phyloP scores from a whole-genome alignment of 2,113 vertebrate species.

The Clinocottus analis region DNA sequence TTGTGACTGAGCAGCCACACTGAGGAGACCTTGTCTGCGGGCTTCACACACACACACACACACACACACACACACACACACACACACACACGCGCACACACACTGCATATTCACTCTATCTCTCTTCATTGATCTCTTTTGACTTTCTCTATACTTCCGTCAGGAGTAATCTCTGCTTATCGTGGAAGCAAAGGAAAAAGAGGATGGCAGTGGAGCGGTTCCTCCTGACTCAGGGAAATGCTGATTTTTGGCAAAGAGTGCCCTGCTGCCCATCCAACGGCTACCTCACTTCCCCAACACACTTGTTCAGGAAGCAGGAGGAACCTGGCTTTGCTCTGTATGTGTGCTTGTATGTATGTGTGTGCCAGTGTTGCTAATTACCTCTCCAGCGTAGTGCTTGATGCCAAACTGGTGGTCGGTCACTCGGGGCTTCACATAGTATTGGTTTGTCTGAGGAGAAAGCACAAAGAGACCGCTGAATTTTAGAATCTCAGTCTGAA shows the following conservation, averaged over 20 bases:
- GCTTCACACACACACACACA: constrained; percentile 27
- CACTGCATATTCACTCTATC: constrained; percentile 10
- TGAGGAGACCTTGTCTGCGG: constrained; percentile 73
- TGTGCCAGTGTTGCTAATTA: constrained; percentile 70
- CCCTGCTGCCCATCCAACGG: constrained; percentile 22
- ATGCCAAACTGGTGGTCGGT: constrained; percentile 94
- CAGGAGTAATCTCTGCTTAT: constrained; percentile 27
- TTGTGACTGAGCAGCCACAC: constrained; percentile 68
- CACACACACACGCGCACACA: not conserved
- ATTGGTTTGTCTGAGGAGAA: constrained; percentile 86
- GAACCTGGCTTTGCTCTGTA: not conserved
- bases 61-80: not conserved
- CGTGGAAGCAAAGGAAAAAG: constrained; percentile 17
- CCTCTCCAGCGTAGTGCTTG: constrained; percentile 94
- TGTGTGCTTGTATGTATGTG: constrained; percentile 15
- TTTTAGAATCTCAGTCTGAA: not conserved
- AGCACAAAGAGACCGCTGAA: constrained; percentile 28
- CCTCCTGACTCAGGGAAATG: constrained; percentile 57
- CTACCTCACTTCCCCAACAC: constrained; percentile 34
- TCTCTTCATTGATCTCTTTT: constrained; percentile 15
- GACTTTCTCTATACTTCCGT: constrained; percentile 22
- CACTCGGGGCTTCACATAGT: constrained; percentile 91
- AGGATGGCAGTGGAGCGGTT: constrained; percentile 16
- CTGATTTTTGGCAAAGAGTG: constrained; percentile 39
- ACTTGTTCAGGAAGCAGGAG: constrained; percentile 23